Conservation (phyloP, 2,113 vertebrate genomes). For the Nothocercus julius region DNA sequence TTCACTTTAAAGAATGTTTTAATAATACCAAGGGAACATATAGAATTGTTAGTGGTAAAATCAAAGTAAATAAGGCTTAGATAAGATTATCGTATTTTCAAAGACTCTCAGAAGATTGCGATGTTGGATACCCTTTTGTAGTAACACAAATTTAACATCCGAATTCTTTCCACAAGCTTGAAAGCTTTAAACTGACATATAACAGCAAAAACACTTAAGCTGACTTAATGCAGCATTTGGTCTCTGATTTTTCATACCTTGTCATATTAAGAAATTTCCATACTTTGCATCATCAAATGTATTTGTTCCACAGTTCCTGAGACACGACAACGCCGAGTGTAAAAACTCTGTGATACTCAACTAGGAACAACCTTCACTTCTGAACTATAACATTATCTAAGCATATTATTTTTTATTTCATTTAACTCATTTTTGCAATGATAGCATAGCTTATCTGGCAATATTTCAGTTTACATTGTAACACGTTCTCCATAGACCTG, state of each 20-base stretch:
- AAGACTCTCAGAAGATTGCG: neutral
- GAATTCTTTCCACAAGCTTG: neutral
- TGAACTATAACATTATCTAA: constrained; percentile 26
- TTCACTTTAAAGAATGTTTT: constrained; percentile 38
- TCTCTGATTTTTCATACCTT: constrained; percentile 11
- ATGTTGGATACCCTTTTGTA: constrained; percentile 1
- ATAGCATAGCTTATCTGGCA: constrained; percentile 17
- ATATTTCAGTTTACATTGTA: constrained; percentile 48
- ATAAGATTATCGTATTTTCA: constrained; percentile 11
- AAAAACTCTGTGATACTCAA: neutral
- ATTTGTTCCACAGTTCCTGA: neutral
- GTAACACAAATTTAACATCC: constrained; percentile 8
- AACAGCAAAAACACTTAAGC: neutral
- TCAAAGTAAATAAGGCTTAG: constrained; percentile 26
- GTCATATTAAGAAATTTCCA: constrained; percentile 20
- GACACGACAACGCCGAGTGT: neutral
- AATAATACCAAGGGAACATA: neutral
- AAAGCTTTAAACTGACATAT: neutral
- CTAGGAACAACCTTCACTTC: constrained; percentile 21
- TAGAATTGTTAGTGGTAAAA: constrained; percentile 12
- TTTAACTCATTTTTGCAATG: constrained; percentile 44
- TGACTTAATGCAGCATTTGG: neutral
- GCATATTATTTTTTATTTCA: constrained; percentile 25
- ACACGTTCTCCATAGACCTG: constrained; percentile 46
- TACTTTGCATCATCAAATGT: constrained; percentile 1